Evolutionary conservation across 2,888 invertebrate genomes (phyloP).

Genomic region (Belgica antarctica): DNA sequence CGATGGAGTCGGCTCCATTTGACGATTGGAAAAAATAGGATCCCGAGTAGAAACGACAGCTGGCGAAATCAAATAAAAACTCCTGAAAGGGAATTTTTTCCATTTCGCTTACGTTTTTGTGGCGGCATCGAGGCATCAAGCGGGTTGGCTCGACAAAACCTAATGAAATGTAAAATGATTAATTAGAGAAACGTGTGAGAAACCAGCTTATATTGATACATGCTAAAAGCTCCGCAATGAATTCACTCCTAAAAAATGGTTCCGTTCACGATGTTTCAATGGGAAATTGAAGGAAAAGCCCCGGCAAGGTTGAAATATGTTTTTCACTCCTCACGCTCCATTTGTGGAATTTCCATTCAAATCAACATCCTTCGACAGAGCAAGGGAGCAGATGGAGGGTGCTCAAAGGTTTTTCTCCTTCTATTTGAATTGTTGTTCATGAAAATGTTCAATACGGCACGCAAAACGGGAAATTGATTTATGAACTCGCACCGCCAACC

Average conservation of each 20-base stretch:
- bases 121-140: neutral
- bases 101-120: neutral
- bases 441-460: constrained; percentile 37
- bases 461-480: constrained; percentile 37
- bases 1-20: constrained; percentile 4
- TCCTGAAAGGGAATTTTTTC: neutral
- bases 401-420: neutral
- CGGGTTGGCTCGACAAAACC: neutral
- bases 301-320: neutral
- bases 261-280: neutral
- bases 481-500: constrained; percentile 5
- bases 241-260: no score
- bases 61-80: constrained; percentile 25
- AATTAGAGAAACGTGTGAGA: constrained; percentile 36
- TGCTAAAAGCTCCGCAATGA: neutral
- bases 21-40: neutral
- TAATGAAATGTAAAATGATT: constrained; percentile 41
- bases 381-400: no score
- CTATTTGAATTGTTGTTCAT: constrained; percentile 5
- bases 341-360: neutral
- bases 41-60: neutral
- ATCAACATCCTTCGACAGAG: neutral
- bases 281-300: no score
- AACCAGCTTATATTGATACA: neutral
- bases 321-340: constrained; percentile 18